Conservation (phyloP, 2,113 vertebrate genomes). For the Takifugu bimaculatus region DNA sequence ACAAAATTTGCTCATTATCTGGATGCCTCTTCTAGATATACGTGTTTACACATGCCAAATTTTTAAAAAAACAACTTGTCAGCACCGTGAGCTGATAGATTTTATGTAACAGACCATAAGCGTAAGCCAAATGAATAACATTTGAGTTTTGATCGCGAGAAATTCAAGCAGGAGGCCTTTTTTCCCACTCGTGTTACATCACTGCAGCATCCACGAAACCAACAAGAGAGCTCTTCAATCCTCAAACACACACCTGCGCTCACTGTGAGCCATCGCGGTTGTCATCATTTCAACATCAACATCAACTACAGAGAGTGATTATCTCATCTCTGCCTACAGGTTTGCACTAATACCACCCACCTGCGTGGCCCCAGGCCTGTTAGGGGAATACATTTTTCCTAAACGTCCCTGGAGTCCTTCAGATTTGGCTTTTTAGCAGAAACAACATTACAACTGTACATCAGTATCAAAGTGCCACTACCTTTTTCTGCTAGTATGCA, state of each 20-base stretch:
- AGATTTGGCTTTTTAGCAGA: neutral
- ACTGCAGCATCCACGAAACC: conserved; percentile 17
- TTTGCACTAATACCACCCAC: conserved; percentile 44
- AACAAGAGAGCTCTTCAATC: conserved; percentile 33
- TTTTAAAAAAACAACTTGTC: no score
- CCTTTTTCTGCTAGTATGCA: conserved; percentile 8
- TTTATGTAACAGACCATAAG: no score
- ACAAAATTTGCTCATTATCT: no score
- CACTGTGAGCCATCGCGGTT: conserved; percentile 29
- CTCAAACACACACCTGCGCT: conserved; percentile 19
- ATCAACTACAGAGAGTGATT: conserved; percentile 1
- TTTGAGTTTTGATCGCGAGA: neutral
- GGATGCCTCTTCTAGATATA: no score
- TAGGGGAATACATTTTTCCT: conserved; percentile 24
- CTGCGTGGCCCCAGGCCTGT: conserved; percentile 25
- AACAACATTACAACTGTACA: neutral
- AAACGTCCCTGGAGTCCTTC: neutral
- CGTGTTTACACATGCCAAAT: no score
- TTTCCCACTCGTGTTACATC: conserved; percentile 46
- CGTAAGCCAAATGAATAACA: no score
- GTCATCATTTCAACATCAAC: conserved; percentile 14
- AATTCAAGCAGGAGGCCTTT: conserved; percentile 31
- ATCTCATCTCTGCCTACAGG: conserved; percentile 17
- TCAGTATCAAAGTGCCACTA: neutral
- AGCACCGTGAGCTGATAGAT: no score